Conservation (phyloP, 2,888 invertebrate genomes). For the Neoitamus cyanurus region DNA sequence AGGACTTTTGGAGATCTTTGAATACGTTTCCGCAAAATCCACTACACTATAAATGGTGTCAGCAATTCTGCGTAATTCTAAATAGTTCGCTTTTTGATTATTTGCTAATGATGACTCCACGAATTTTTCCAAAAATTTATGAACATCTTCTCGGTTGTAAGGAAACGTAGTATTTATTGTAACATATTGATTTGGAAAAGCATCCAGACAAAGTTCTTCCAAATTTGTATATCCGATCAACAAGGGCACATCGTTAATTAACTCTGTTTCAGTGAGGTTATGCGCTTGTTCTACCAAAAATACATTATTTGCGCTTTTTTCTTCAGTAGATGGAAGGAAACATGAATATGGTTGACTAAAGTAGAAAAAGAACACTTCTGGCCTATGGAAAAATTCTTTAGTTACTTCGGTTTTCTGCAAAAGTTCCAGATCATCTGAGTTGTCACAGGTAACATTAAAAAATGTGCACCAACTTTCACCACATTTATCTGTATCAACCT, state of each 20-base stretch:
- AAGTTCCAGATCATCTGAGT: background rate
- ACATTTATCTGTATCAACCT: constrained; percentile 68
- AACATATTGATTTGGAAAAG: background rate
- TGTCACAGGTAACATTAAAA: background rate
- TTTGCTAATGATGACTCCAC: background rate
- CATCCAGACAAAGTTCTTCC: constrained; percentile 45
- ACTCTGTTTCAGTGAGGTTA: background rate
- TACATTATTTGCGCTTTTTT: background rate
- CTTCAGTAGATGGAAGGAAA: constrained; percentile 56
- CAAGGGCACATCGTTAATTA: constrained; percentile 46
- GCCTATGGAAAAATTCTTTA: background rate
- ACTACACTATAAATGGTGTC: constrained; percentile 67
- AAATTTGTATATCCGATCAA: constrained; percentile 48
- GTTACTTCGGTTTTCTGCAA: background rate
- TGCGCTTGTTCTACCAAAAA: constrained; percentile 6
- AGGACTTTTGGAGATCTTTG: background rate
- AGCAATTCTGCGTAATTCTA: constrained; percentile 69
- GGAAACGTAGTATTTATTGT: constrained; percentile 60
- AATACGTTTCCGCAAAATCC: background rate
- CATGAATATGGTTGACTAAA: constrained; percentile 62
- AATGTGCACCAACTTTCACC: constrained; percentile 59
- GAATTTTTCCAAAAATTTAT: background rate
- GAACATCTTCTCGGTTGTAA: background rate
- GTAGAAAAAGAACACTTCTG: constrained; percentile 62
- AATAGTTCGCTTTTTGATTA: background rate